Evolutionary conservation across 2,113 vertebrate species (phyloP), one percentile per base, ranked within the genome.

Genomic region (Agapornis roseicollis): DNA sequence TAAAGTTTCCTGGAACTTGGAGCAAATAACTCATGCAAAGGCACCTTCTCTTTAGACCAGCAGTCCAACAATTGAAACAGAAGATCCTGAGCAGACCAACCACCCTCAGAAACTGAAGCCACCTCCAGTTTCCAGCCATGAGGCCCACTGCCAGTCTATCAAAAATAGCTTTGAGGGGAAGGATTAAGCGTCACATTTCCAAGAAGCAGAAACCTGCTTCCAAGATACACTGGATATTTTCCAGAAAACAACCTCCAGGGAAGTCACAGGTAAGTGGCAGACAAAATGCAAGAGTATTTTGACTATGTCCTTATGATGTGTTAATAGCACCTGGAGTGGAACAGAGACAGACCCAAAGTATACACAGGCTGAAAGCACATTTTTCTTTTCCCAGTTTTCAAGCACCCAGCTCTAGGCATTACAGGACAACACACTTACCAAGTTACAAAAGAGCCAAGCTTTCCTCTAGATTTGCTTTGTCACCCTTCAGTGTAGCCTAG

Each of bases 261-360:
- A 89, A 91, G 71, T 84, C 72, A 68, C 64, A 97, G 76, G 92
- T 91, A 93, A 91, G 65, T 17, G 37, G 53, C 46, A 88, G 81
- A 93, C 53, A 94, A 85, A 89, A 88, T 7, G 23, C 80, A 88
- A 76, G 35, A 33, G 23, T 96, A 69, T 85, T 95, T 85, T 84
- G 80, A 77, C 76, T 89, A 42, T 63, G 58, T 72, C 41, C 86
- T 89, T 92, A 90, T n/a, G 64, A 79, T 65, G 47, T 74, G 35
- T 69, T 94, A 93, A 90, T 44, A 80, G 78, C 83, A 92, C 37
- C 80, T 27, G n/a, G 41, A 87, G 28, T 4, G 16, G 85, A 49
- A 68, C 41, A 61, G 53, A 58, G 44, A 81, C 9, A 92, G 25
- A 37, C 19, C 70, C 47, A 28, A 63, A 61, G 35, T 3, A 17